phyloP scores from a whole-genome alignment of 2,113 vertebrate genomes.

The Chroicocephalus ridibundus region DNA sequence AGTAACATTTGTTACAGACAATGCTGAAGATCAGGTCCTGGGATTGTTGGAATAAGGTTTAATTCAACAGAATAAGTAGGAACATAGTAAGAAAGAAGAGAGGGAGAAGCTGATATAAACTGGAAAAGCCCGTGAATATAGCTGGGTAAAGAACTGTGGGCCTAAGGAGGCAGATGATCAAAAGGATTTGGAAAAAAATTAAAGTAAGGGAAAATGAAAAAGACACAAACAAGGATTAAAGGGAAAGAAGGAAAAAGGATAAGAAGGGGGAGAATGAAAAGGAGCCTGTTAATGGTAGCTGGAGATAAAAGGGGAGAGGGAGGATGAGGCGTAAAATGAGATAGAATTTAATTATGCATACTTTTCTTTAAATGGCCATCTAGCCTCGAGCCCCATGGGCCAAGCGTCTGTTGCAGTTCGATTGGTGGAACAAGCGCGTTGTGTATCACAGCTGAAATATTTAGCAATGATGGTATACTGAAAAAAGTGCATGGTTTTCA shows the following conservation, averaged over 20 bases:
- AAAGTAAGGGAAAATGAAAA: constrained; percentile 46
- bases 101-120: background rate
- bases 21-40: background rate
- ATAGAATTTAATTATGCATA: constrained; percentile 48
- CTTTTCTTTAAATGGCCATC: constrained; percentile 42
- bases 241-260: constrained; percentile 43
- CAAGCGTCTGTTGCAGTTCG: background rate
- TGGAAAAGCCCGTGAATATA: constrained; percentile 24
- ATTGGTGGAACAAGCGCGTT: background rate
- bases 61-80: background rate
- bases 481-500: background rate
- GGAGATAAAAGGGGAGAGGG: background rate
- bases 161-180: constrained; percentile 40
- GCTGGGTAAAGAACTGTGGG: constrained; percentile 18
- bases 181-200: constrained; percentile 43
- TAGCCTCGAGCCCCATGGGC: background rate
- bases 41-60: background rate
- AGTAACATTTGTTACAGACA: background rate
- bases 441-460: background rate
- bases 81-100: background rate
- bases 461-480: background rate
- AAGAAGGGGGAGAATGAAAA: constrained; percentile 41
- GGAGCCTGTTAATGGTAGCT: constrained; percentile 2
- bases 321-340: constrained; percentile 41
- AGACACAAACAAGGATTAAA: constrained; percentile 56